Percentiles rank a stretch among this genome's conserved stretches.
phyloP scores from a whole-genome alignment of 2,113 vertebrate genomes.

The Aptenodytes patagonicus region DNA sequence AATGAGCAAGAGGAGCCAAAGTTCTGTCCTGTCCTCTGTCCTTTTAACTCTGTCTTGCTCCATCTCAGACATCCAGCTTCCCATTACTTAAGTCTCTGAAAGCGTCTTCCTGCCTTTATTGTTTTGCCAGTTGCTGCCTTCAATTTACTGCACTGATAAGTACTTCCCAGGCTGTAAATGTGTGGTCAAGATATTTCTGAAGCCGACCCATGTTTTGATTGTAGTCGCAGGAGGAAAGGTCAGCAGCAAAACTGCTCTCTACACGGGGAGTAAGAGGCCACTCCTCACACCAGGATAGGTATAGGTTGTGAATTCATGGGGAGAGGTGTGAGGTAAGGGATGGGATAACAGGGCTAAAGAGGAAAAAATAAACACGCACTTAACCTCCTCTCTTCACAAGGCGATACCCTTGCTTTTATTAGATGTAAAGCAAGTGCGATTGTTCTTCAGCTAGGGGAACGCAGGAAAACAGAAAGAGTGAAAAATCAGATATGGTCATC shows the following conservation, averaged over 20 bases:
- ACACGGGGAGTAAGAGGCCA: background rate
- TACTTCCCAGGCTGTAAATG: slow-evolving; percentile 42
- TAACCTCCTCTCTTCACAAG: background rate
- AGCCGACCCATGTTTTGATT: background rate
- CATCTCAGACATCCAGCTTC: slow-evolving; percentile 1
- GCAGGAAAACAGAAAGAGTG: background rate
- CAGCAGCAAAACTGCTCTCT: background rate
- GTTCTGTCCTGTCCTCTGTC: background rate
- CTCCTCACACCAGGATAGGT: background rate
- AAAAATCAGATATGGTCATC: background rate
- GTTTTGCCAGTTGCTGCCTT: slow-evolving; percentile 42
- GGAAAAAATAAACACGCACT: background rate
- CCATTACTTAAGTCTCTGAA: slow-evolving; percentile 10
- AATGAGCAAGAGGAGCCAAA: background rate
- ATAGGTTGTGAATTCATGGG: background rate
- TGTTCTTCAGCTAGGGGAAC: background rate
- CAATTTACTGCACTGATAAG: slow-evolving; percentile 41
- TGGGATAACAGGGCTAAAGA: background rate
- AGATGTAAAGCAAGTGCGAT: background rate
- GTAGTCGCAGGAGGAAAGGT: background rate
- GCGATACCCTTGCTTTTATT: background rate
- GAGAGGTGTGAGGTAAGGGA: background rate
- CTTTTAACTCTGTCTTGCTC: slow-evolving; percentile 29
- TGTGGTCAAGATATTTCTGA: background rate
- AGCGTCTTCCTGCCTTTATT: slow-evolving; percentile 51